Conservation (phyloP, 2,113 vertebrate species). For the Anseranas semipalmata region DNA sequence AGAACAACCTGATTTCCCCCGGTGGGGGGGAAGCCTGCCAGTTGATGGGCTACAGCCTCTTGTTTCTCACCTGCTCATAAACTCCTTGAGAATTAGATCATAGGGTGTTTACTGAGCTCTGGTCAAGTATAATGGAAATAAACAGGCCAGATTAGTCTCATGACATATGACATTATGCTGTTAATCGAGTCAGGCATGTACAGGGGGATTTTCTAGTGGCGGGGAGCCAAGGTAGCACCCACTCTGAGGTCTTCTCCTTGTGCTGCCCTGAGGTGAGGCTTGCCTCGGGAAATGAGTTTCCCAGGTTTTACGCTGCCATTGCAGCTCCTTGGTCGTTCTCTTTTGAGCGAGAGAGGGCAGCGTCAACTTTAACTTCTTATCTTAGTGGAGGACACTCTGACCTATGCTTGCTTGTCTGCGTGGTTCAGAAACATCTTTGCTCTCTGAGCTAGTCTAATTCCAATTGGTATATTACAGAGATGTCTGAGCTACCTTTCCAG, state of each 20-base stretch:
- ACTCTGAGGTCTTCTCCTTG: not conserved
- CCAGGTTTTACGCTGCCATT: not conserved
- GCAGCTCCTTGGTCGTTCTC: not conserved
- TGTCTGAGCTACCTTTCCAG: not conserved
- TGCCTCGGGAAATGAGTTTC: not conserved
- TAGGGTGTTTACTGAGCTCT: not conserved
- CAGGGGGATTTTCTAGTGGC: not conserved
- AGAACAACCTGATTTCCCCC: not conserved
- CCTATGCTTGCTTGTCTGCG: not conserved
- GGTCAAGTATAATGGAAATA: not conserved
- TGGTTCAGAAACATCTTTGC: not conserved
- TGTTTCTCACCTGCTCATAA: not conserved
- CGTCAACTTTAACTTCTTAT: not conserved
- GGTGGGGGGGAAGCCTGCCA: not conserved
- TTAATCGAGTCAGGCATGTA: not conserved
- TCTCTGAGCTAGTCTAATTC: not conserved
- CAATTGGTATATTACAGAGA: not conserved
- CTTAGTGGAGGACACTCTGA: not conserved
- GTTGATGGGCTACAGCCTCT: not conserved
- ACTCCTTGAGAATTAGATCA: not conserved
- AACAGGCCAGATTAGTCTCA: not conserved
- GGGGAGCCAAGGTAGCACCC: not conserved
- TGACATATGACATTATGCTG: not conserved
- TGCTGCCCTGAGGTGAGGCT: not conserved
- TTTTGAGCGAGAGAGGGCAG: not conserved